Conservation (phyloP, 2,888 invertebrate species). For the Drosophila ezoana region DNA sequence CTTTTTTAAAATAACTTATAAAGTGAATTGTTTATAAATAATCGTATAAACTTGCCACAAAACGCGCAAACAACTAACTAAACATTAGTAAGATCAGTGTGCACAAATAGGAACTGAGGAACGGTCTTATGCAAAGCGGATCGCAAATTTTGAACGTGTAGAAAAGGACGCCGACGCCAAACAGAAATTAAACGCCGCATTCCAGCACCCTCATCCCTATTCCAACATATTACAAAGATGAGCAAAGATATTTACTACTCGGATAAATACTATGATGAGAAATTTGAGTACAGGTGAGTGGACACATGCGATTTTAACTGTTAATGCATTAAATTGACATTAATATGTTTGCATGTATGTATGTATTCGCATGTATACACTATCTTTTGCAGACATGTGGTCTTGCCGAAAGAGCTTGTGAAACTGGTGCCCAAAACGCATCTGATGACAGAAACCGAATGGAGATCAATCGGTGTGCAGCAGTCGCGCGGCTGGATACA, state of each 20-base stretch:
- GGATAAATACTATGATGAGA: slow-evolving; percentile 96
- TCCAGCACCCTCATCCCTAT: slow-evolving; percentile 21
- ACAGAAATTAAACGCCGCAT: slow-evolving; percentile 21
- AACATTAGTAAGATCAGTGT: not conserved
- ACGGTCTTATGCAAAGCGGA: not conserved
- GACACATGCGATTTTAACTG: slow-evolving; percentile 11
- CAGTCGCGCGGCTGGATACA: slow-evolving; percentile 99
- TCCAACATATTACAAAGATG: slow-evolving; percentile 84
- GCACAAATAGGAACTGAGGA: not conserved
- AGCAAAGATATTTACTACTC: slow-evolving; percentile 95
- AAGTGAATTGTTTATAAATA: slow-evolving; percentile 18
- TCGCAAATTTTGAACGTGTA: slow-evolving; percentile 15
- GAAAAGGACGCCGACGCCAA: slow-evolving; percentile 40
- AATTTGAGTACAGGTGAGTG: slow-evolving; percentile 95
- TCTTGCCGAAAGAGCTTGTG: slow-evolving; percentile 95
- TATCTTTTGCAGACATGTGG: slow-evolving; percentile 91
- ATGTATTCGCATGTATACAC: slow-evolving; percentile 1
- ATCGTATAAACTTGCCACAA: not conserved
- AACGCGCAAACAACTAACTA: not conserved
- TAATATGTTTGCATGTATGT: slow-evolving; percentile 2
- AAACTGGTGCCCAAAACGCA: slow-evolving; percentile 96
- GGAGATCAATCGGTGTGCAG: slow-evolving; percentile 97
- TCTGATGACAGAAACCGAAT: slow-evolving; percentile 96
- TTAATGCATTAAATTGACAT: slow-evolving; percentile 14
- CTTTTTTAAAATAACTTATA: slow-evolving; percentile 53